A percentile compares a stretch with the other conserved stretches of the same genome.
phyloP scores from a whole-genome alignment of 1,140 invertebrate species.

The Araneus ventricosus region DNA sequence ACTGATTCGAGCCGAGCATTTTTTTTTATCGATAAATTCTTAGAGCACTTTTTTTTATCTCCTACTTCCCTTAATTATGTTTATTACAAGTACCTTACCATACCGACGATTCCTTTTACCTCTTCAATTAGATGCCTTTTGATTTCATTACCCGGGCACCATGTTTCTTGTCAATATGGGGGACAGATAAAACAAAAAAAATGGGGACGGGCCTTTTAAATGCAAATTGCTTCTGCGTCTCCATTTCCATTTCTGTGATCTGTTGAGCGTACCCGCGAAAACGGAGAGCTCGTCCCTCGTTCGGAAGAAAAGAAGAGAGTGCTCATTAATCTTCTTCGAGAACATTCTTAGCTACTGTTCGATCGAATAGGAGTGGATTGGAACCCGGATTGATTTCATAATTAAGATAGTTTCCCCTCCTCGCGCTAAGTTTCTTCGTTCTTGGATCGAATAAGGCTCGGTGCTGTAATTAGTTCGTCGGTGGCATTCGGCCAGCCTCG shows the following conservation, averaged over 20 bases:
- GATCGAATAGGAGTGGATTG: conserved; percentile 24
- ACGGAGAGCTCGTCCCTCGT: background rate
- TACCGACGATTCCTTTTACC: background rate
- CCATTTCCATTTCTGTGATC: background rate
- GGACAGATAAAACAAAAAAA: background rate
- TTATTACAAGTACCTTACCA: background rate
- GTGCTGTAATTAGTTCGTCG: conserved; percentile 25
- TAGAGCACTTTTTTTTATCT: background rate
- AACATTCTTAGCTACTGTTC: conserved; percentile 2
- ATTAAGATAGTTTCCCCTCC: conserved; percentile 6
- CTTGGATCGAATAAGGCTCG: background rate
- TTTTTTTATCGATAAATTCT: background rate
- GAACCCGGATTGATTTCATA: conserved; percentile 51
- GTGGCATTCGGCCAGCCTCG: background rate
- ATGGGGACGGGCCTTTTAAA: background rate
- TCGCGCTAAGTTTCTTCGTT: background rate
- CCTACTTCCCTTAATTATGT: background rate
- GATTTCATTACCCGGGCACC: conserved; percentile 2
- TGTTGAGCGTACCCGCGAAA: background rate
- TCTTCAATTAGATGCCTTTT: background rate
- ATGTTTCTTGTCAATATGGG: conserved; percentile 6
- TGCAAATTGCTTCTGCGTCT: conserved; percentile 25
- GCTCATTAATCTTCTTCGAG: conserved; percentile 29
- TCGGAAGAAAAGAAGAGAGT: background rate
- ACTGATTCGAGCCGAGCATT: background rate